phyloP scores from a whole-genome alignment of 2,888 invertebrate species.

The Xylophagus ater region DNA sequence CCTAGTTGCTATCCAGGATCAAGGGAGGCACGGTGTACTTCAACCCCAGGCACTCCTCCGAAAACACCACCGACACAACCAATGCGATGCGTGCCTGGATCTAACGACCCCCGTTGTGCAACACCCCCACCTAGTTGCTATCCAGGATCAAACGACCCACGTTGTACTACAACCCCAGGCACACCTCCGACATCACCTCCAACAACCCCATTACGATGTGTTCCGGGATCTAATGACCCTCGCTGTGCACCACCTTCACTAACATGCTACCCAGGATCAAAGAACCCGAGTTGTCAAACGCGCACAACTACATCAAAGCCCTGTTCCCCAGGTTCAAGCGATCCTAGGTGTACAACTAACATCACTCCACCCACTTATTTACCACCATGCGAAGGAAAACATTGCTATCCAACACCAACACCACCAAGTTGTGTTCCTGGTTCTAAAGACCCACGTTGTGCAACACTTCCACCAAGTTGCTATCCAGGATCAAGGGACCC shows the following conservation, averaged over 20 bases:
- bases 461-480: slow-evolving; percentile 15
- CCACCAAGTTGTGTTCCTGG: slow-evolving; percentile 5
- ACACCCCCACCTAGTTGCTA: too few relatives aligned
- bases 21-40: slow-evolving; percentile 29
- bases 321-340: slow-evolving; percentile 26
- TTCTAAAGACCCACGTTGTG: slow-evolving; percentile 25
- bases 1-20: slow-evolving; percentile 28
- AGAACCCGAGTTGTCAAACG: slow-evolving; percentile 26
- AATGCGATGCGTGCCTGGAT: too few relatives aligned
- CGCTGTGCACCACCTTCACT: slow-evolving; percentile 26
- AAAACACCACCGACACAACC: too few relatives aligned
- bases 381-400: too few relatives aligned
- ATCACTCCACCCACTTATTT: too few relatives aligned
- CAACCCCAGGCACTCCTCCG: slow-evolving; percentile 14
- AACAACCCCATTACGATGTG: slow-evolving; percentile 21
- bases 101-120: slow-evolving; percentile 29
- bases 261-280: slow-evolving; percentile 28
- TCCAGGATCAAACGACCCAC: slow-evolving; percentile 28
- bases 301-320: slow-evolving; percentile 21
- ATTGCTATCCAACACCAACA: slow-evolving; percentile 21
- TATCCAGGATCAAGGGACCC: slow-evolving; percentile 23
- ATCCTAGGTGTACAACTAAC: slow-evolving; percentile 28
- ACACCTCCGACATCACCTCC: slow-evolving; percentile 19
- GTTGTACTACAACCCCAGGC: slow-evolving; percentile 26
- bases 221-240: slow-evolving; percentile 32